These are phyloP conservation scores for Liolophura sinensis DNA, from an alignment of 1,140 invertebrate species.

Conservation along the genomic window DNA sequence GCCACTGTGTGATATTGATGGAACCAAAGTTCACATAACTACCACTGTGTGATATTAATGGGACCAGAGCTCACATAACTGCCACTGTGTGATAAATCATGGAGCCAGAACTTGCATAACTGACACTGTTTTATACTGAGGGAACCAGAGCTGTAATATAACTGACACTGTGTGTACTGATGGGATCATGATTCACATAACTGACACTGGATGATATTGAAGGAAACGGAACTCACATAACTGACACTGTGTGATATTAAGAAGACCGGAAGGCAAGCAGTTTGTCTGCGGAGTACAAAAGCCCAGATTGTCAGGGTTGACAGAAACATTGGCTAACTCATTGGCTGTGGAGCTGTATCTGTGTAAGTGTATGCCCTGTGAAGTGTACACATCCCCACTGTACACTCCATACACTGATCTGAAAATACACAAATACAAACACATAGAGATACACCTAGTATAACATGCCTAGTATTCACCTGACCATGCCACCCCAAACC, in stretches of 20 bases:
- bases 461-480: no score
- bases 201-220: neutral
- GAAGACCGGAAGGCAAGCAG: constrained; percentile 46
- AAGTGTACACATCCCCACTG: constrained; percentile 28
- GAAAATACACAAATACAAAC: constrained; percentile 5
- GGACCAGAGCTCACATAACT: neutral
- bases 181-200: neutral
- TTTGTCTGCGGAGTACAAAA: constrained; percentile 52
- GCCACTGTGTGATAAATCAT: neutral
- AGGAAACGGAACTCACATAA: constrained; percentile 17
- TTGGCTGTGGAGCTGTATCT: constrained; percentile 35
- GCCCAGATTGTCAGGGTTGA: constrained; percentile 53
- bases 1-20: no score
- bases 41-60: no score
- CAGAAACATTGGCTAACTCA: constrained; percentile 39
- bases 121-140: neutral
- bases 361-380: constrained; percentile 40
- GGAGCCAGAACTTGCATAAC: neutral
- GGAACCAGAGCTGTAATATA: neutral
- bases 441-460: no score
- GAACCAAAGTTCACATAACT: no score
- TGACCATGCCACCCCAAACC: no score
- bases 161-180: neutral
- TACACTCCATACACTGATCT: constrained; percentile 48
- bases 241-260: constrained; percentile 45